Conservation (phyloP, 1,140 invertebrate species). For the Formica exsecta region DNA sequence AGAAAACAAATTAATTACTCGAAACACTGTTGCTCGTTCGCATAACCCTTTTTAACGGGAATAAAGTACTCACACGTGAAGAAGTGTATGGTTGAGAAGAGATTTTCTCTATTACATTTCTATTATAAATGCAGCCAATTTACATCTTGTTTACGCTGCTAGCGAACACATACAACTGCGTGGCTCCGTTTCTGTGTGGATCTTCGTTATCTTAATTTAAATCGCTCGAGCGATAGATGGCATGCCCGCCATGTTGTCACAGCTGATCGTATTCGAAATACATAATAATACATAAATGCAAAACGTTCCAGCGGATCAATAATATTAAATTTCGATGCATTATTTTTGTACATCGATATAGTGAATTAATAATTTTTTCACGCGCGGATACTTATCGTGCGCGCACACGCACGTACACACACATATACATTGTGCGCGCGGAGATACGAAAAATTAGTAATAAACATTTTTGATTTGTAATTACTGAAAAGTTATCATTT, state of each 20-base stretch:
- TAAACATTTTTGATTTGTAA: no score
- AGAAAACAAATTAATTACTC: slow-evolving; percentile 13
- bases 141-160: slow-evolving; percentile 38
- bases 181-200: slow-evolving; percentile 37
- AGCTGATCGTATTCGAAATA: slow-evolving; percentile 72
- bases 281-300: slow-evolving; percentile 40
- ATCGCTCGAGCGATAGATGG: slow-evolving; percentile 65
- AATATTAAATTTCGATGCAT: slow-evolving; percentile 28
- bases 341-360: background rate
- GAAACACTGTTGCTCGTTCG: slow-evolving; percentile 74
- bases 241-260: slow-evolving; percentile 74
- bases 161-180: slow-evolving; percentile 62
- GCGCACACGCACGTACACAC: no score
- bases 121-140: slow-evolving; percentile 28
- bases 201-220: slow-evolving; percentile 70
- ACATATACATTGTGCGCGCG: no score
- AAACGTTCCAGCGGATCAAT: slow-evolving; percentile 64
- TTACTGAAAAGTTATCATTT: no score
- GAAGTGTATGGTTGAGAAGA: background rate
- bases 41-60: slow-evolving; percentile 55
- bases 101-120: background rate
- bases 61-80: slow-evolving; percentile 49
- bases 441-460: no score
- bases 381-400: no score
- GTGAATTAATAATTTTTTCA: no score